These are phyloP conservation scores for Rhysida immarginata DNA, from an alignment of 1,140 invertebrate genomes.

Conservation along the genomic window DNA sequence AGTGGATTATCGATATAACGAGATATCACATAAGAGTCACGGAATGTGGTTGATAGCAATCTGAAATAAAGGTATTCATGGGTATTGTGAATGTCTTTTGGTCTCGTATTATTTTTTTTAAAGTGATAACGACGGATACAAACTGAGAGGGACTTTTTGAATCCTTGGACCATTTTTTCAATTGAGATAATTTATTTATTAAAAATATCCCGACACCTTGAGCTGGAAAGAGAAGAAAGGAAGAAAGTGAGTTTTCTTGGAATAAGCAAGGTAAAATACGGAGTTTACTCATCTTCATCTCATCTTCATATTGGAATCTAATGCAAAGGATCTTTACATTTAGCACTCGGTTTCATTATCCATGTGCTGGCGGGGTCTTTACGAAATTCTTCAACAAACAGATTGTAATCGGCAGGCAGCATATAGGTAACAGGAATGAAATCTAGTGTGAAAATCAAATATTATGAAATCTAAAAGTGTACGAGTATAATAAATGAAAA, in stretches of 20 bases:
- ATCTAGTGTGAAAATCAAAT: slow-evolving; percentile 41
- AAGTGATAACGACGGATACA: too few relatives aligned
- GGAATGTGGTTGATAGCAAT: too few relatives aligned
- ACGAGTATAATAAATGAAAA: neutral
- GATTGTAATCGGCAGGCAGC: slow-evolving; percentile 82
- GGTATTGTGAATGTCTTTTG: too few relatives aligned
- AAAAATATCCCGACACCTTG: neutral
- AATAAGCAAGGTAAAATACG: too few relatives aligned
- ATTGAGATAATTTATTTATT: neutral
- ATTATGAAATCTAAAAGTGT: neutral
- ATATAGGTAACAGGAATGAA: slow-evolving; percentile 88
- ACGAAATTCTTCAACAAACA: slow-evolving; percentile 86
- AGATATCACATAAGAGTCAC: slow-evolving; percentile 85
- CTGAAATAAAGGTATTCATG: too few relatives aligned
- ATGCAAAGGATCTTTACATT: slow-evolving; percentile 52
- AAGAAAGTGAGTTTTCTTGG: too few relatives aligned
- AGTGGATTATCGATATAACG: slow-evolving; percentile 67
- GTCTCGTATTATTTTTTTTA: too few relatives aligned
- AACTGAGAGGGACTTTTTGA: neutral
- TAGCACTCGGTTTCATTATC: slow-evolving; percentile 95
- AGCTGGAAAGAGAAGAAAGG: too few relatives aligned
- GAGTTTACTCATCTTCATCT: too few relatives aligned
- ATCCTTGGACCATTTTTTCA: neutral
- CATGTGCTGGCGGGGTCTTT: slow-evolving; percentile 83
- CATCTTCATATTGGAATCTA: too few relatives aligned